phyloP scores from a whole-genome alignment of 2,797 vertebrate genomes.

The Silurus lanzhouensis region DNA sequence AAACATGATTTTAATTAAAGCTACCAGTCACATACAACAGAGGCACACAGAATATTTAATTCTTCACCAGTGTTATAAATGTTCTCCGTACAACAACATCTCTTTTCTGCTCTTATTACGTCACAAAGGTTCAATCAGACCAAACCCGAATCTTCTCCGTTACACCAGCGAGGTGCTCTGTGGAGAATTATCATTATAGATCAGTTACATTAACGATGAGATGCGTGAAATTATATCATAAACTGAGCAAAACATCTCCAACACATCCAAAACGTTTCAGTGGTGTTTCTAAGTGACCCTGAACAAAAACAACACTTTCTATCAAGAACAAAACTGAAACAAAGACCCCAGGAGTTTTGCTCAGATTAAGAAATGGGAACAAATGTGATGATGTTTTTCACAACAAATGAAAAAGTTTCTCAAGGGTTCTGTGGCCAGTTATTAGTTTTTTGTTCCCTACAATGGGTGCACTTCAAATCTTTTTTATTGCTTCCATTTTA shows the following conservation, averaged over 20 bases:
- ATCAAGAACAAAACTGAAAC: background rate
- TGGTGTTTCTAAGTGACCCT: background rate
- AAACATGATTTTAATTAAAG: conserved; percentile 4
- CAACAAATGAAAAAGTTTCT: background rate
- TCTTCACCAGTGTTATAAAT: background rate
- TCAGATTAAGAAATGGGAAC: background rate
- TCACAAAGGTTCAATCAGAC: background rate
- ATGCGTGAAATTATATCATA: background rate
- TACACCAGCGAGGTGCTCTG: background rate
- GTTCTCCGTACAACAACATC: background rate
- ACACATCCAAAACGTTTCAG: background rate
- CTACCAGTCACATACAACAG: background rate
- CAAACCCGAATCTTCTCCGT: background rate
- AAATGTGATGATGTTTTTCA: background rate
- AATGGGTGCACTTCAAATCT: background rate
- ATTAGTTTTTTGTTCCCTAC: background rate
- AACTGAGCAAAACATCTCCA: background rate
- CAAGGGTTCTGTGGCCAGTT: background rate
- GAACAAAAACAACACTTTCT: background rate
- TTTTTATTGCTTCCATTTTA: background rate
- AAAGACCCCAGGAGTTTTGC: background rate
- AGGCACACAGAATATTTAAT: background rate
- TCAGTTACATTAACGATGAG: background rate
- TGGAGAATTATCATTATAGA: background rate
- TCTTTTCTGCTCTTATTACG: background rate